These are phyloP conservation scores for Petromus typicus DNA, from an alignment of 2,113 vertebrate species.

Conservation along the genomic window DNA sequence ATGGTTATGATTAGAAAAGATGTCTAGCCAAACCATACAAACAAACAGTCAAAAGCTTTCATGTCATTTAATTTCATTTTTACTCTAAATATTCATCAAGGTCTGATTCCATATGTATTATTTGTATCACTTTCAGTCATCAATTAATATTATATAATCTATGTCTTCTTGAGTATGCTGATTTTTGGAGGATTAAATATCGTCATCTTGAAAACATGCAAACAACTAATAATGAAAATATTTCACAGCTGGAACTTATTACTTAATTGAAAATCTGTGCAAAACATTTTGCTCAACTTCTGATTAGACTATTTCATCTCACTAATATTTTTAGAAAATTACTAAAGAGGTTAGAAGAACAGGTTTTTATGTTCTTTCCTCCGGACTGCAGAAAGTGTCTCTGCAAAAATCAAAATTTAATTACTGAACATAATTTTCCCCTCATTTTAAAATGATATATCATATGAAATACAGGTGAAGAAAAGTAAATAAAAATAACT, in stretches of 20 bases:
- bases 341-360: not conserved
- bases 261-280: conserved; percentile 57
- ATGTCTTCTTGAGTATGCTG: conserved; percentile 68
- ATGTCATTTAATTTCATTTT: conserved; percentile 54
- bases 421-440: not conserved
- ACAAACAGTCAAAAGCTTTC: conserved; percentile 65
- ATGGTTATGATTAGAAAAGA: conserved; percentile 63
- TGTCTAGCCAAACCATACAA: conserved; percentile 42
- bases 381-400: not conserved
- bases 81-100: conserved; percentile 70
- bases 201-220: conserved; percentile 61
- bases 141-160: not conserved
- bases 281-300: conserved; percentile 53
- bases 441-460: conserved; percentile 24
- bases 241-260: conserved; percentile 56
- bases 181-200: conserved; percentile 60
- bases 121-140: conserved; percentile 71
- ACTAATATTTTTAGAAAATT: conserved; percentile 41
- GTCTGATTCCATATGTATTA: conserved; percentile 9
- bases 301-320: conserved; percentile 77
- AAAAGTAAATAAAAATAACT: not conserved
- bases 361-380: not conserved
- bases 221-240: conserved; percentile 26
- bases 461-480: not conserved
- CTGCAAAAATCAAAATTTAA: not conserved